Evolutionary conservation across 2,797 vertebrate genomes (phyloP).

Genomic region (Hydrolagus colliei): DNA sequence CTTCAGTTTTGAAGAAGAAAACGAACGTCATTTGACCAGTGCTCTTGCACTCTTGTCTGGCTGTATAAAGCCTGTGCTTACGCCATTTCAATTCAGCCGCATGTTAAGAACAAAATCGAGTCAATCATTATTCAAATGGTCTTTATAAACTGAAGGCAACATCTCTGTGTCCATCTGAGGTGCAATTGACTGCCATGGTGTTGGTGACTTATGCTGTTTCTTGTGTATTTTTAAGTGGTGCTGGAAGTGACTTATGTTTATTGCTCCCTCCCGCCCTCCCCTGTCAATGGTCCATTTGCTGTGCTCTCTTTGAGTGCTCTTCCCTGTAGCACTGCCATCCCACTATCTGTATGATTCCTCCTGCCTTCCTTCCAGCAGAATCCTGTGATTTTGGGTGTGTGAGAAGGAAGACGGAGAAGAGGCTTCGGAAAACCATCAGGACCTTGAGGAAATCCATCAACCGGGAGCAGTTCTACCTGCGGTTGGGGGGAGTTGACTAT

Average conservation of each 20-base stretch:
- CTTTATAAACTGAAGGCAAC: constrained; percentile 15
- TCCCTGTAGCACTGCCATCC: not conserved
- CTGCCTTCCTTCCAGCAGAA: constrained; percentile 63
- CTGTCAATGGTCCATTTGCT: not conserved
- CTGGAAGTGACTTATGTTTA: not conserved
- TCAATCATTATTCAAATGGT: not conserved
- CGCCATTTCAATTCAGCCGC: not conserved
- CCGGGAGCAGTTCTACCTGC: constrained; percentile 83
- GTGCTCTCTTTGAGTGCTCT: not conserved
- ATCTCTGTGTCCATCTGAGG: not conserved
- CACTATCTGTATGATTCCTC: constrained; percentile 18
- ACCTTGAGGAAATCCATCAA: constrained; percentile 83
- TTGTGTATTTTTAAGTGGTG: constrained; percentile 11
- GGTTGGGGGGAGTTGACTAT: constrained; percentile 71
- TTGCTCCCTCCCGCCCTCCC: no score
- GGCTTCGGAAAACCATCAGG: constrained; percentile 84
- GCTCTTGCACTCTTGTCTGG: not conserved
- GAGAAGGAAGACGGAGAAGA: constrained; percentile 78
- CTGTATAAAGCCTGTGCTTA: not conserved
- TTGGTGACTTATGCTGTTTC: not conserved
- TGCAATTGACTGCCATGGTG: not conserved
- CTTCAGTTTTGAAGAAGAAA: not conserved
- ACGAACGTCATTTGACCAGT: not conserved
- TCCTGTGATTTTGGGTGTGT: constrained; percentile 79
- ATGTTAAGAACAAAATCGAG: not conserved